Conservation (phyloP, 2,888 invertebrate species). For the Gryllus longicercus region DNA sequence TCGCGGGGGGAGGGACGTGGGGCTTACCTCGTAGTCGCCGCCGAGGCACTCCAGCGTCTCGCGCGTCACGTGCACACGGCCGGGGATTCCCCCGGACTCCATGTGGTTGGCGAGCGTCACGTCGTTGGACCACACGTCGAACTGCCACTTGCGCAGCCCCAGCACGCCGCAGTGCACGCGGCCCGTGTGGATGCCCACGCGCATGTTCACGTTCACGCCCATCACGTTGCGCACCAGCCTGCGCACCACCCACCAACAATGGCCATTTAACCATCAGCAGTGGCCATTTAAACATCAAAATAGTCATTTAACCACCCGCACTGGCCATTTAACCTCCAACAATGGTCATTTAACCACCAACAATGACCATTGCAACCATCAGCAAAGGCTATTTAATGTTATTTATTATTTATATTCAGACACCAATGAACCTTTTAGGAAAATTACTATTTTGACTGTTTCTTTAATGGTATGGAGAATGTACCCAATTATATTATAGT, state of each 20-base stretch:
- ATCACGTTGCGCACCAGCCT: conserved; percentile 93
- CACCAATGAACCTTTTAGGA: too few relatives aligned
- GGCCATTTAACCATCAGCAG: neutral
- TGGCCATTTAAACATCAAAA: too few relatives aligned
- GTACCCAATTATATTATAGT: too few relatives aligned
- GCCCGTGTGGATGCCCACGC: conserved; percentile 94
- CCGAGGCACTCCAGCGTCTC: conserved; percentile 84
- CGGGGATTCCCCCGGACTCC: conserved; percentile 96
- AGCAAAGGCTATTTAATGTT: too few relatives aligned
- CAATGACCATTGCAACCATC: too few relatives aligned
- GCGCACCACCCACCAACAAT: conserved; percentile 36
- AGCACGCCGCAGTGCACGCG: conserved; percentile 94
- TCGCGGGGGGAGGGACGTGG: too few relatives aligned
- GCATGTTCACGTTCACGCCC: conserved; percentile 94
- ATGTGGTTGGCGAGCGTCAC: conserved; percentile 96
- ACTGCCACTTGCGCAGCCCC: conserved; percentile 97
- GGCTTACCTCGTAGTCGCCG: conserved; percentile 65
- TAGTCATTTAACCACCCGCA: too few relatives aligned
- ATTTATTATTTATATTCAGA: too few relatives aligned
- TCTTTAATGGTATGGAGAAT: too few relatives aligned
- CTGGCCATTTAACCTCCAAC: too few relatives aligned
- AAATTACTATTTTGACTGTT: too few relatives aligned
- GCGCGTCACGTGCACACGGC: conserved; percentile 91
- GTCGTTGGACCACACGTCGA: conserved; percentile 98
- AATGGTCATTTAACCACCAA: too few relatives aligned